These are phyloP conservation scores for Cladopsammia gracilis DNA, from an alignment of 64 coral and sea anemone genomes.

Conservation along the genomic window DNA sequence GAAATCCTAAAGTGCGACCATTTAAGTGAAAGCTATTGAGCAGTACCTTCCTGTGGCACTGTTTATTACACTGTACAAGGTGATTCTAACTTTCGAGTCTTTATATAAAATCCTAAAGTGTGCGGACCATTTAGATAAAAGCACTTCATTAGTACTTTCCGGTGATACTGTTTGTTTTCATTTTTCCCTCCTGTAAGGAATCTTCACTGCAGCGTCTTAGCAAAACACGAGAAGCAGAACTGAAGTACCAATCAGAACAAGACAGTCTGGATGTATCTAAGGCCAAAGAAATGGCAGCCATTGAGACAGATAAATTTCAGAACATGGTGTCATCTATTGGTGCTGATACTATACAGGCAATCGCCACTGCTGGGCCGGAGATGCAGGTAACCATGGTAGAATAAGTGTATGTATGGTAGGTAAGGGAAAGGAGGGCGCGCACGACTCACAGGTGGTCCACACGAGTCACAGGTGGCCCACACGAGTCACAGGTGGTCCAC, in stretches of 20 bases:
- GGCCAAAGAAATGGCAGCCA: conserved; percentile 81
- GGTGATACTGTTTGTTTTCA: neutral
- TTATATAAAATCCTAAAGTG: no score
- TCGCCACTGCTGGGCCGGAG: conserved; percentile 96
- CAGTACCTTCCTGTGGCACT: no score
- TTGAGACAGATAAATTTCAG: conserved; percentile 95
- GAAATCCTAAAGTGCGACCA: no score
- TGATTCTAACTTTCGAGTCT: neutral
- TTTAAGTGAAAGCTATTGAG: no score
- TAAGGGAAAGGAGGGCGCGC: no score
- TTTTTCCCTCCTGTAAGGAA: conserved; percentile 59
- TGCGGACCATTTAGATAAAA: no score
- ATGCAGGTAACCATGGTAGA: conserved; percentile 85
- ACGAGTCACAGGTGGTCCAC: no score
- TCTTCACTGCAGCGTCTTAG: conserved; percentile 89
- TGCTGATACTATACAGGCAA: conserved; percentile 97
- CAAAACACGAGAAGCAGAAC: conserved; percentile 88
- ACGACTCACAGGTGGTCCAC: no score
- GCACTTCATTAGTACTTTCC: no score
- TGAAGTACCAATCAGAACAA: conserved; percentile 82
- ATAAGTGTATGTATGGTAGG: neutral
- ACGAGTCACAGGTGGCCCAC: no score
- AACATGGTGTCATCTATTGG: conserved; percentile 98
- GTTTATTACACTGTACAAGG: no score
- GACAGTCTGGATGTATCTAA: conserved; percentile 88